Conservation (phyloP, 2,888 invertebrate genomes). For the Neuroscelio doddi region DNA sequence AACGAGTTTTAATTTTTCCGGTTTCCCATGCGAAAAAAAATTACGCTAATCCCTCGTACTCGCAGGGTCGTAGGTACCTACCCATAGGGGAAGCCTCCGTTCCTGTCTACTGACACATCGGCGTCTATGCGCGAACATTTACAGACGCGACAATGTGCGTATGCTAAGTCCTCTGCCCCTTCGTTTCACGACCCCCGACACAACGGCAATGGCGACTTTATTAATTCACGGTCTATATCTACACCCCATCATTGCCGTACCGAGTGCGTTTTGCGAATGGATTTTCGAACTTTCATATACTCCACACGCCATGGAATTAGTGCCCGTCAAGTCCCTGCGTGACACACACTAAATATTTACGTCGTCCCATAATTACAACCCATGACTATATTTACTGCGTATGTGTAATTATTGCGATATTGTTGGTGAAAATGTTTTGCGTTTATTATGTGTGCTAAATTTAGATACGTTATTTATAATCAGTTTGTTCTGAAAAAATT, state of each 20-base stretch:
- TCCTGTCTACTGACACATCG: constrained; percentile 41
- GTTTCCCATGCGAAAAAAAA: constrained; percentile 46
- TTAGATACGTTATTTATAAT: too few species aligned
- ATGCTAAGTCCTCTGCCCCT: constrained; percentile 31
- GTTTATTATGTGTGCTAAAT: too few species aligned
- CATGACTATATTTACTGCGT: too few species aligned
- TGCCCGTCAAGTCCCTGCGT: constrained; percentile 21
- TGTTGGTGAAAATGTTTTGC: too few species aligned
- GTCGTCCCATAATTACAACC: too few species aligned
- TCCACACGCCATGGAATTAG: constrained; percentile 8
- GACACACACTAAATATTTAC: constrained; percentile 36
- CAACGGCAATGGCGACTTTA: constrained; percentile 49
- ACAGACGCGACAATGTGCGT: constrained; percentile 11
- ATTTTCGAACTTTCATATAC: constrained; percentile 21
- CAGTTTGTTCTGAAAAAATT: too few species aligned
- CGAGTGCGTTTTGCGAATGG: constrained; percentile 37
- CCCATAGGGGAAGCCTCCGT: constrained; percentile 43
- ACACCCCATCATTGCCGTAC: constrained; percentile 28
- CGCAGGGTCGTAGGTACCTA: constrained; percentile 42
- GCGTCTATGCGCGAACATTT: constrained; percentile 19
- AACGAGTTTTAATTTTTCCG: too few species aligned
- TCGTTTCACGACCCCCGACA: constrained; percentile 42
- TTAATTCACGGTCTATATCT: constrained; percentile 51
- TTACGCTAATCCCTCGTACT: constrained; percentile 33
- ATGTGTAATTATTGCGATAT: too few species aligned